Percentiles rank a stretch among this genome's conserved stretches.
These are phyloP conservation scores for Scatophagus argus DNA, from an alignment of 2,113 vertebrate genomes.

Conservation along the genomic window DNA sequence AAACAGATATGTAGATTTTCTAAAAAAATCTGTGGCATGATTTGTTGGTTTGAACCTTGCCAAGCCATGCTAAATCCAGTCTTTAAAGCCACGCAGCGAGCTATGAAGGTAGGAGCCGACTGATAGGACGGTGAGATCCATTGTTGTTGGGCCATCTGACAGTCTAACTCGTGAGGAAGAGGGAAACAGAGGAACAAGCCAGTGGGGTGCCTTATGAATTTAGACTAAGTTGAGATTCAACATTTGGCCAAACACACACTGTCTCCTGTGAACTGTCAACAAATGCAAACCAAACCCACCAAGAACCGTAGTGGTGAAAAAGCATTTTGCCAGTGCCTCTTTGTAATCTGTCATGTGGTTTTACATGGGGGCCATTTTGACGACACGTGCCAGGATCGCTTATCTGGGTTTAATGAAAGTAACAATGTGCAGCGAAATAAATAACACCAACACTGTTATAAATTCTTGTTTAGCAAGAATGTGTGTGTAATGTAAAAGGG, in stretches of 20 bases:
- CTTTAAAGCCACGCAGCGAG: conserved; percentile 77
- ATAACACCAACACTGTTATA: background rate
- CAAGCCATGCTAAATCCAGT: conserved; percentile 80
- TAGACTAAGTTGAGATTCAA: conserved; percentile 82
- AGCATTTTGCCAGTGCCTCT: conserved; percentile 51
- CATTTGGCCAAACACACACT: conserved; percentile 67
- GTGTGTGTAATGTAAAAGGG: background rate
- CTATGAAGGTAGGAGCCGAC: conserved; percentile 74
- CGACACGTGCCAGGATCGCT: conserved; percentile 43
- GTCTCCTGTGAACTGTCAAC: conserved; percentile 77
- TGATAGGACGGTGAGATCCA: conserved; percentile 76
- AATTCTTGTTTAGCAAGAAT: background rate
- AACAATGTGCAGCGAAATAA: conserved; percentile 32
- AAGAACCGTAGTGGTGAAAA: conserved; percentile 46
- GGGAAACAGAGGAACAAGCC: conserved; percentile 73
- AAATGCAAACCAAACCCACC: conserved; percentile 70
- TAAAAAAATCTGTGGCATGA: conserved; percentile 57
- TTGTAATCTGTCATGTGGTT: conserved; percentile 58
- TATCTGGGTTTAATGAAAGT: conserved; percentile 53
- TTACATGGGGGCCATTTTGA: conserved; percentile 50
- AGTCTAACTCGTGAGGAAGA: conserved; percentile 70
- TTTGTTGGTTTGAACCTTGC: conserved; percentile 76
- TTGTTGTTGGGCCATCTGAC: conserved; percentile 83
- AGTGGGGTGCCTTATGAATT: conserved; percentile 83
- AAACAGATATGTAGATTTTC: conserved; percentile 74